These are phyloP conservation scores for Marasmarcha lunaedactyla DNA, from an alignment of 2,888 invertebrate species.

Conservation along the genomic window DNA sequence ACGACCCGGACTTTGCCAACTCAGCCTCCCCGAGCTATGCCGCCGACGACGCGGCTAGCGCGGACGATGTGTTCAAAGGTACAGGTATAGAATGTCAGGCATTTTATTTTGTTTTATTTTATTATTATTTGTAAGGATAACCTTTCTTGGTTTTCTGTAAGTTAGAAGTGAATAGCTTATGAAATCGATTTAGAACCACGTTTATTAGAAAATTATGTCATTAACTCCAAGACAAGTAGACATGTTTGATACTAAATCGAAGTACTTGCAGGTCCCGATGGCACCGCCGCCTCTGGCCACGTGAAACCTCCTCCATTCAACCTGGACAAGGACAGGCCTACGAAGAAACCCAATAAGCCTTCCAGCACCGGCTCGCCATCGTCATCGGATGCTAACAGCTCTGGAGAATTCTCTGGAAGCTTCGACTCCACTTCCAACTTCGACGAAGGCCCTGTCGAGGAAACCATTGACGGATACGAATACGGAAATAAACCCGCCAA, in stretches of 20 bases:
- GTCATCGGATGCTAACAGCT: slow-evolving; percentile 6
- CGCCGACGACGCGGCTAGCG: slow-evolving; percentile 28
- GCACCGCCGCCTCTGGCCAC: slow-evolving; percentile 70
- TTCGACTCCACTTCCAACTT: slow-evolving; percentile 11
- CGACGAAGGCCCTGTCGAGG: slow-evolving; percentile 10
- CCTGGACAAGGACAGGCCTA: slow-evolving; percentile 40
- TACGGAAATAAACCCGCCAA: slow-evolving; percentile 17
- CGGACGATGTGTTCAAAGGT: slow-evolving; percentile 61
- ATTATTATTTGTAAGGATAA: too few species aligned
- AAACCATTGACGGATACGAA: not conserved
- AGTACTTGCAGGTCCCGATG: slow-evolving; percentile 47
- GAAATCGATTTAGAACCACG: too few species aligned
- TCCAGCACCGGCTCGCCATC: slow-evolving; percentile 15
- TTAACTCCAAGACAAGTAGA: too few species aligned
- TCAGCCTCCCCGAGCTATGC: slow-evolving; percentile 32
- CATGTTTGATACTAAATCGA: too few species aligned
- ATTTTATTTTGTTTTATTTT: not conserved
- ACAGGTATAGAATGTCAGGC: slow-evolving; percentile 5
- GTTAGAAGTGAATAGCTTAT: too few species aligned
- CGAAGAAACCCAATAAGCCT: slow-evolving; percentile 21
- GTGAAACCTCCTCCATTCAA: slow-evolving; percentile 60
- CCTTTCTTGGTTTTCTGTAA: too few species aligned
- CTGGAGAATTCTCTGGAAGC: slow-evolving; percentile 15
- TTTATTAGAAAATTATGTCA: too few species aligned
- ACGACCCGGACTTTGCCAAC: slow-evolving; percentile 56